Percentiles rank a stretch among this genome's conserved stretches.
Conservation (phyloP, 1,140 invertebrate species). For the Thaumatotibia leucotreta region DNA sequence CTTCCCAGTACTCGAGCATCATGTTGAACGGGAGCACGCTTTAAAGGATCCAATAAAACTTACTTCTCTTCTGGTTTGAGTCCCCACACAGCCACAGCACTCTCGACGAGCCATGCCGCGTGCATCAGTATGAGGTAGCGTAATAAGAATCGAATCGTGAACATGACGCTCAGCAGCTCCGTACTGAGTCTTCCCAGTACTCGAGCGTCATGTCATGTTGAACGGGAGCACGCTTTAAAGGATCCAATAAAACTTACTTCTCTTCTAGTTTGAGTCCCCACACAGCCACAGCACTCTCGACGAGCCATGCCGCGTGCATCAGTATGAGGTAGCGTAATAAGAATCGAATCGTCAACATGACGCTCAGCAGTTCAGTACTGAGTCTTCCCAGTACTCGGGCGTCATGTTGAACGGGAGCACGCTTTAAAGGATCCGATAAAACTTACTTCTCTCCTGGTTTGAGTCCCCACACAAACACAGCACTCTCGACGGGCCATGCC, state of each 20-base stretch:
- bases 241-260: conserved; percentile 87
- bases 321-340: conserved; percentile 81
- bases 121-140: conserved; percentile 80
- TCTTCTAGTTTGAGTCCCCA: conserved; percentile 84
- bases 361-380: conserved; percentile 73
- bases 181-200: conserved; percentile 85
- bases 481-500: too few species aligned
- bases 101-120: conserved; percentile 83
- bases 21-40: neutral
- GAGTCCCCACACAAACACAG: too few species aligned
- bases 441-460: too few species aligned
- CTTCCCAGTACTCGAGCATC: neutral
- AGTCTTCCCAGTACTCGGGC: conserved; percentile 85
- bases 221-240: conserved; percentile 82
- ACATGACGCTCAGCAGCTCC: conserved; percentile 75
- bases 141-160: conserved; percentile 82
- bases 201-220: conserved; percentile 80
- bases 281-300: conserved; percentile 82
- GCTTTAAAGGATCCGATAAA: conserved; percentile 83
- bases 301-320: conserved; percentile 80
- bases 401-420: conserved; percentile 85
- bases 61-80: conserved; percentile 83
- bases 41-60: conserved; percentile 39
- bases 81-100: conserved; percentile 83
- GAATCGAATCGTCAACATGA: conserved; percentile 82